Evolutionary conservation across 2,113 vertebrate species (phyloP), one percentile per base, ranked within the genome.

Genomic region (Lampris incognitus): DNA sequence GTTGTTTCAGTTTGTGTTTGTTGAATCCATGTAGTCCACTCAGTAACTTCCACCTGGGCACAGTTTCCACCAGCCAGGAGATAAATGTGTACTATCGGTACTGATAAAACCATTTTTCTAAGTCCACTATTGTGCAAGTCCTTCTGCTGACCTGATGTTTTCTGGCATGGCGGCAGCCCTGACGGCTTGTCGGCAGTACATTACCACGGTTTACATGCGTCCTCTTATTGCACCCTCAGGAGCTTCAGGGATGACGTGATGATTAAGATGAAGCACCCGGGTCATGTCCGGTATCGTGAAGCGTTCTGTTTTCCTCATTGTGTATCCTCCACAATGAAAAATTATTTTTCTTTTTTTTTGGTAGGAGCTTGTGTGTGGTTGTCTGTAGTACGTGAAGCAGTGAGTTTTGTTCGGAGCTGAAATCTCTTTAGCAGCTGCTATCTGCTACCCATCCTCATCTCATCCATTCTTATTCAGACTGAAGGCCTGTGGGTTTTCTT

Each of bases 311-410:
- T 6, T 61, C 38, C 49, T 74, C 38, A 37, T 60, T 84, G 78
- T 71, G 64, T 83, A 74, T 71, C 60, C 0, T 82, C 74, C 55
- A 81, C 48, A 88, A 81, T 88, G 85, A 89, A 90, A 65, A 66
- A 24, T 56, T 36, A 66, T 5, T 55, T 37, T 48, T 69, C 55
- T 49, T 61, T 38, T 52, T 40, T 24, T 24, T 24, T 24, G 24
- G n/a, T 57, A 59, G 4, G 42, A 11, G 6, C 10, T 13, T 2
- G 13, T 51, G n/a, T 5, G 3, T 49, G 40, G 56, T 51, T 62
- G 24, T 36, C 5, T 58, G 3, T 59, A 39, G 38, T 7, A 10
- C 36, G 8, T 3, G 37, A 37, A 8, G 4, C 4, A 24, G 24
- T 55, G 52, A 52, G 50, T 4, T 36, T 55, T n/a, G 4, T 55